Percentiles rank a stretch among this genome's conserved stretches.
phyloP scores from a whole-genome alignment of 2,113 vertebrate species.

The Pseudorhombus dupliciocellatus region DNA sequence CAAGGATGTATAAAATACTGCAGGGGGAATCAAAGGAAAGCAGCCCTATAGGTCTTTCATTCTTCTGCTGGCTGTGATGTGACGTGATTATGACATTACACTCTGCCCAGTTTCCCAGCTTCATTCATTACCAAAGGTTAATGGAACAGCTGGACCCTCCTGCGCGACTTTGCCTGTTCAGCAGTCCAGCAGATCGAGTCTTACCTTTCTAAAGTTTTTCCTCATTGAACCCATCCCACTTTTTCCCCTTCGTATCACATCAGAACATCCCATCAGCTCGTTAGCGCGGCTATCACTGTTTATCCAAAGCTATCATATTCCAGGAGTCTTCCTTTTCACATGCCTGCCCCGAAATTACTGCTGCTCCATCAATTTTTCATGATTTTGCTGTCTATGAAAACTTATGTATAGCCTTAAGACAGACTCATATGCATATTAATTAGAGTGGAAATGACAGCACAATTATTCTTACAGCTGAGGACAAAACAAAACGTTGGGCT shows the following conservation, averaged over 20 bases:
- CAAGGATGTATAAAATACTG: too few species aligned
- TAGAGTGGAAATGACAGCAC: conserved; percentile 62
- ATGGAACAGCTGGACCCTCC: conserved; percentile 64
- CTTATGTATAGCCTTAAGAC: conserved; percentile 64
- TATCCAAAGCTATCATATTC: conserved; percentile 55
- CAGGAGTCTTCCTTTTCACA: conserved; percentile 35
- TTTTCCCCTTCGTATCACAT: conserved; percentile 5
- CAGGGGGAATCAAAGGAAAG: not conserved
- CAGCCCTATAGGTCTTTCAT: not conserved
- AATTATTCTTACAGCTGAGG: conserved; percentile 66
- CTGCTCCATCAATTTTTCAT: conserved; percentile 72
- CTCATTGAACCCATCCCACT: conserved; percentile 26
- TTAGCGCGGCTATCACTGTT: conserved; percentile 41
- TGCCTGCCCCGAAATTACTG: conserved; percentile 53
- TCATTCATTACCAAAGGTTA: conserved; percentile 60
- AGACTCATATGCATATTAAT: conserved; percentile 71
- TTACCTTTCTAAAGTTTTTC: conserved; percentile 39
- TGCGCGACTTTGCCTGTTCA: conserved; percentile 31
- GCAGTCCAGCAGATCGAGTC: conserved; percentile 34
- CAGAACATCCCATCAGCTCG: conserved; percentile 26
- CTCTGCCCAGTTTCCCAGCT: conserved; percentile 36
- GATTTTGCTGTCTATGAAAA: conserved; percentile 64
- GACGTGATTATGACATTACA: conserved; percentile 28
- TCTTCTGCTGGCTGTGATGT: conserved; percentile 26
- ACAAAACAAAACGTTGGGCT: conserved; percentile 40